Evolutionary conservation across 2,797 vertebrate species (phyloP), one percentile per base, ranked within the genome.

Genomic region (Sphenopsis melanotis): DNA sequence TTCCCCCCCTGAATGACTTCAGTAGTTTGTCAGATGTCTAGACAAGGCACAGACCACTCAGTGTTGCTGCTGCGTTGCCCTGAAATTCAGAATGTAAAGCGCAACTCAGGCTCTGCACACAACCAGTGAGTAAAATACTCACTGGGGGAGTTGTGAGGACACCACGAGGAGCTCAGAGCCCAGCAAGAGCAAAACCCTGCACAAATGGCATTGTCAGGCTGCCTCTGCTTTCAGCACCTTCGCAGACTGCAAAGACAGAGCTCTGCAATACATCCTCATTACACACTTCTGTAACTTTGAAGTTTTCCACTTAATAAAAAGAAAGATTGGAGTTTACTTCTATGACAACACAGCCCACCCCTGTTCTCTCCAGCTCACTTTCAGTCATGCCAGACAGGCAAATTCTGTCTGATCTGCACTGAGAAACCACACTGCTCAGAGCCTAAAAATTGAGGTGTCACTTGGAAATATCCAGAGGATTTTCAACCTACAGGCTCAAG

Each of bases 11-110:
- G 3, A 70, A 87, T 1, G 30, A 66, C 76, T 78, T 57, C 65
- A 90, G 26, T 24, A 69, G 89, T 95, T 94, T 94, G 86, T 93
- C 91, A 92, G 75, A 94, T 95, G 90, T 83, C 42, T 83, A 52
- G 89, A 94, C 61, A 82, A 95, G 92, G 95, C 78, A 77, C 84
- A 91, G 91, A 94, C 57, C 61, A 39, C 90, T 92, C 60, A 37
- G 46, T 23, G 68, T 29, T 50, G 82, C 63, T 53, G 64, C 91
- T 66, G 87, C 1, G 4, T 82, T 10, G 3, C 46, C 41, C 81
- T 49, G 84, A 94, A 95, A 75, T 80, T 93, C 39, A 24, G 92
- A 61, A 91, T 12, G 37, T 46, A 83, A 91, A 78, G 87, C 79
- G 63, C 70, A 78, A 23, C 70, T 83, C 63, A 29, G 29, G 8